Evolutionary conservation across 2,113 vertebrate genomes (phyloP), one percentile per base, ranked within the genome.

Genomic region (Enhydra lutris): DNA sequence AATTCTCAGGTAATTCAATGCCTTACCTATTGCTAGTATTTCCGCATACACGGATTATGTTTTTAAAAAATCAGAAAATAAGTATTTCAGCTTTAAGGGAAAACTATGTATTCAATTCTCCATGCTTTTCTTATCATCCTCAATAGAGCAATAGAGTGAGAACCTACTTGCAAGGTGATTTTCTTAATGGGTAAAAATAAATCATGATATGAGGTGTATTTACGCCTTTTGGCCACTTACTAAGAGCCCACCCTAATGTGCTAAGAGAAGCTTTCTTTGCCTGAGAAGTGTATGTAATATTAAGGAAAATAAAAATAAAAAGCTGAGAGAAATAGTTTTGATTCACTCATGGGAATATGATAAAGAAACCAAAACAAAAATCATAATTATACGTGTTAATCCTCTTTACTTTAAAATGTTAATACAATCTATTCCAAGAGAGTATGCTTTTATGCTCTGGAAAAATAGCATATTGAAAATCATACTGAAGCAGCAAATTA

Each of bases 61-160:
- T 94, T 82, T 20, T 23, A 91, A 86, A 89, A 61, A 61, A 90
- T 78, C 67, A 73, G 57, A 17, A 9, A 65, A 88, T 61, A 6
- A 91, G 21, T 79, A 83, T 79, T 69, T 81, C 55, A 81, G 39
- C 57, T 85, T 93, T 47, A 52, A 80, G 18, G 6, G 10, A 55
- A 94, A 96, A 80, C 29, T 63, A 89, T 91, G 1, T 71, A 76
- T 76, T 71, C n/a, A 86, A 24, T 97, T 81, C 55, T 94, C 13
- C 1, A 1, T 71, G 23, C 10, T 88, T 59, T 92, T 85, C 86
- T 55, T 50, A 17, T 45, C 89, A n/a, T 71, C 45, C 6, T 91
- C 45, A 59, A 26, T 6, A 34, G 61, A 7, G 11, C 45, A 59
- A 26, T 6, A 34, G 61, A 7, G 11, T 61, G 50, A 74, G 55